A percentile compares a stretch with the other conserved stretches of the same genome.
These are phyloP conservation scores for Argentina silus DNA, from an alignment of 2,797 vertebrate genomes.

Conservation along the genomic window DNA sequence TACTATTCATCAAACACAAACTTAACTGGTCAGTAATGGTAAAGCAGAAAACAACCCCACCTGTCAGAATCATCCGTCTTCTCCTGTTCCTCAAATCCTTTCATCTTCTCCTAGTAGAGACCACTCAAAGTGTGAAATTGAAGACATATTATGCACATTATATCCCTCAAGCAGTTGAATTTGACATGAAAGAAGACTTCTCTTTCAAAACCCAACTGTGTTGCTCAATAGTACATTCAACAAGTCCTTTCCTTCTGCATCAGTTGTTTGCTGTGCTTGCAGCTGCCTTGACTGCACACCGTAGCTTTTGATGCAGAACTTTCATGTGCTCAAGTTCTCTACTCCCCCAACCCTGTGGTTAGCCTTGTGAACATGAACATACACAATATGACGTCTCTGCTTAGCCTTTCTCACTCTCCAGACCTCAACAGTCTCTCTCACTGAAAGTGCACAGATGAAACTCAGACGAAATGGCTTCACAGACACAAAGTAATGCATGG, in stretches of 20 bases:
- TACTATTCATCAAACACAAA: not conserved
- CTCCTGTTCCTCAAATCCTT: constrained; percentile 30
- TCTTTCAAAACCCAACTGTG: constrained; percentile 6
- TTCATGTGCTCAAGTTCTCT: constrained; percentile 39
- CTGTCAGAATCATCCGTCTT: not conserved
- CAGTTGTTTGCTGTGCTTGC: not conserved
- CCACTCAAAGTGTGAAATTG: too few relatives aligned
- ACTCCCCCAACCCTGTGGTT: constrained; percentile 55
- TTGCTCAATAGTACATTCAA: constrained; percentile 46
- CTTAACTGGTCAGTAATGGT: not conserved
- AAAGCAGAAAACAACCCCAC: not conserved
- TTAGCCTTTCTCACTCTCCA: not conserved
- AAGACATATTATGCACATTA: not conserved
- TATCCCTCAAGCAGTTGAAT: not conserved
- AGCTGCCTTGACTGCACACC: constrained; percentile 12
- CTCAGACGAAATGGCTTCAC: not conserved
- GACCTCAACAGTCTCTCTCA: not conserved
- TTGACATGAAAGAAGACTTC: constrained; percentile 5
- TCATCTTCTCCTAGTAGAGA: constrained; percentile 35
- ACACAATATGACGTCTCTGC: constrained; percentile 2
- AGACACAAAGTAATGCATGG: not conserved
- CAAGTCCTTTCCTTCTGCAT: constrained; percentile 4
- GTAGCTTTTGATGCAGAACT: constrained; percentile 29
- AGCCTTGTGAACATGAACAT: constrained; percentile 28
- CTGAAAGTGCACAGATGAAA: not conserved